Evolutionary conservation across 2,888 invertebrate genomes (phyloP).

Genomic region (Dryocosmus kuriphilus): DNA sequence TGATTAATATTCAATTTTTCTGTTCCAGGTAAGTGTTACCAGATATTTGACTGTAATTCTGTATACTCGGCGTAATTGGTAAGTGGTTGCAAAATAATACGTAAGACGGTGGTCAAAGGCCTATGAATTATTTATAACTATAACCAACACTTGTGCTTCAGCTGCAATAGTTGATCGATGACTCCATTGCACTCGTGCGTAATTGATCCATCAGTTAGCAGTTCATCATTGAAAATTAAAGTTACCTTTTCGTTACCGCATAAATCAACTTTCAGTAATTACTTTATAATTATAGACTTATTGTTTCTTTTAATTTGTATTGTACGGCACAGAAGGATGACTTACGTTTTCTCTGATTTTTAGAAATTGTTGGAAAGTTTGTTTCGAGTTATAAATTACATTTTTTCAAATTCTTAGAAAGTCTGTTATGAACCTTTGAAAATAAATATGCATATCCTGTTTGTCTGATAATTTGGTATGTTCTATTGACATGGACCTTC

Average conservation of each 20-base stretch:
- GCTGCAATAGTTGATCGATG: slow-evolving; percentile 25
- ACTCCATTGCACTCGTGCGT: neutral
- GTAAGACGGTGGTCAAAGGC: neutral
- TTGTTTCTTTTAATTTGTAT: neutral
- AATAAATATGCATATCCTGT: neutral
- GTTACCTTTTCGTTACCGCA: neutral
- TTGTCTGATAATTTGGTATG: neutral
- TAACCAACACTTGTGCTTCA: neutral
- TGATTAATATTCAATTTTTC: neutral
- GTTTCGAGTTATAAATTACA: neutral
- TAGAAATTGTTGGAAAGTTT: neutral
- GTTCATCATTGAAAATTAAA: neutral
- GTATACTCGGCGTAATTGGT: slow-evolving; percentile 17
- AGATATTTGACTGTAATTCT: slow-evolving; percentile 1
- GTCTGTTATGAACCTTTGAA: neutral
- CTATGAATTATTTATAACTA: slow-evolving; percentile 37
- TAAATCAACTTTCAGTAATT: neutral
- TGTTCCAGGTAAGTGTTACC: slow-evolving; percentile 22
- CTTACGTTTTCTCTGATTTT: too few relatives aligned
- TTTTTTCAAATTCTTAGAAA: neutral
- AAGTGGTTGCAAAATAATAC: slow-evolving; percentile 28
- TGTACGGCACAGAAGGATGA: too few relatives aligned
- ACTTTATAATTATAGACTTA: too few relatives aligned
- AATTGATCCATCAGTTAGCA: neutral
- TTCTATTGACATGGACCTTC: neutral